phyloP scores from a whole-genome alignment of 2,888 invertebrate species.

The Scaeva pyrastri region DNA sequence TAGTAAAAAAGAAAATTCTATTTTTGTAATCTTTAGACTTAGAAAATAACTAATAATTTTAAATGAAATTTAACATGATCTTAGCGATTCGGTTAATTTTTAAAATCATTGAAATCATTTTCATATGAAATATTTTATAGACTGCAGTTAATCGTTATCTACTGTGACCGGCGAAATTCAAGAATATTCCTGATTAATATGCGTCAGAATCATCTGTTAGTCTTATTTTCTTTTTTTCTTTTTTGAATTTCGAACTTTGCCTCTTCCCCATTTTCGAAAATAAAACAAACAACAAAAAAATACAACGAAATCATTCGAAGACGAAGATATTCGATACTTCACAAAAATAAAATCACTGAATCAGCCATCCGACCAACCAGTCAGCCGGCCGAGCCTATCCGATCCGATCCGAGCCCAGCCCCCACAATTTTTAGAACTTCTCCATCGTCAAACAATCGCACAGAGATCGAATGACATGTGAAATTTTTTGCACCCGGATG shows the following conservation, averaged over 20 bases:
- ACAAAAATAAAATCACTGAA: conserved; percentile 24
- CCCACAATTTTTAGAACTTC: conserved; percentile 17
- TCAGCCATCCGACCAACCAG: conserved; percentile 3
- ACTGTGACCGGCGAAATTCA: too few relatives aligned
- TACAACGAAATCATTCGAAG: not conserved
- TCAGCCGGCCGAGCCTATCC: conserved; percentile 1
- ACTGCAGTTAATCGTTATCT: too few relatives aligned
- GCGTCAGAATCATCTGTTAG: not conserved
- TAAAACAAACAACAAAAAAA: not conserved
- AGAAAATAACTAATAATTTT: too few relatives aligned
- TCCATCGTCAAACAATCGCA: conserved; percentile 40
- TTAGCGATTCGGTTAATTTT: too few relatives aligned
- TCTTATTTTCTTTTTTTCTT: too few relatives aligned
- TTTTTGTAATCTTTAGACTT: too few relatives aligned
- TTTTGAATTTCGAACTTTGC: conserved; percentile 7
- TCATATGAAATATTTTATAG: too few relatives aligned
- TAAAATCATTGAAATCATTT: too few relatives aligned
- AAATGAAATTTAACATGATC: too few relatives aligned
- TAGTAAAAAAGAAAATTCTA: too few relatives aligned
- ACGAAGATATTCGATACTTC: conserved; percentile 55
- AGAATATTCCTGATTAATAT: not conserved
- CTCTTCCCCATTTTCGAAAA: conserved; percentile 39
- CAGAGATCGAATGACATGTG: conserved; percentile 62
- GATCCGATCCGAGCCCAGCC: conserved; percentile 8
- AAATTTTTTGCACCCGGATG: conserved; percentile 43